Conservation (phyloP, 2,113 vertebrate genomes). For the Lepus europaeus region DNA sequence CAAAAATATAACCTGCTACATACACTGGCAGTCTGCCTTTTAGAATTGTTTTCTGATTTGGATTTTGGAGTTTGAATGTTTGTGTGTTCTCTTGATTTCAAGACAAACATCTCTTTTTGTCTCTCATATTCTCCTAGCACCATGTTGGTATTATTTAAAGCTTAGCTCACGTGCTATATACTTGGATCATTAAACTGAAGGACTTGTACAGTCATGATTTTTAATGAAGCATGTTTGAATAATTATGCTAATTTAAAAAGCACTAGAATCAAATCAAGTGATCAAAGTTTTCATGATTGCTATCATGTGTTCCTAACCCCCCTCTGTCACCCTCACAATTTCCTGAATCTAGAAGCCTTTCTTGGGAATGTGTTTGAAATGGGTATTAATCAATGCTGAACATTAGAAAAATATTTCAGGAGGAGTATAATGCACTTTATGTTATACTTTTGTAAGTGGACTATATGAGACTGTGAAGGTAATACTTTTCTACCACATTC, state of each 20-base stretch:
- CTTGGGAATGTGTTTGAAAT: conserved; percentile 78
- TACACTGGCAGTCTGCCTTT: conserved; percentile 33
- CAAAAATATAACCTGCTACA: conserved; percentile 76
- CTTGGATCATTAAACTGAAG: conserved; percentile 89
- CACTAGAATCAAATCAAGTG: conserved; percentile 90
- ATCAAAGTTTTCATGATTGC: conserved; percentile 89
- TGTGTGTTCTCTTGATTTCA: conserved; percentile 60
- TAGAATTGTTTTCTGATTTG: background rate
- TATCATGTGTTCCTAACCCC: conserved; percentile 82
- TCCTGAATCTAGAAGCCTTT: conserved; percentile 77
- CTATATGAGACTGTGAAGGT: conserved; percentile 81
- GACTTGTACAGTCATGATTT: conserved; percentile 86
- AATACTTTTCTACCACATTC: conserved; percentile 85
- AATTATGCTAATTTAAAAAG: conserved; percentile 90
- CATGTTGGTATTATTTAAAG: conserved; percentile 85
- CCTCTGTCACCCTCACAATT: conserved; percentile 79
- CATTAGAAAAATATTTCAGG: conserved; percentile 60
- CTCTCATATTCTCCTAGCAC: conserved; percentile 68
- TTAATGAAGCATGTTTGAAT: conserved; percentile 90
- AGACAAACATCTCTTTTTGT: conserved; percentile 53
- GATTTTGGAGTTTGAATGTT: conserved; percentile 59
- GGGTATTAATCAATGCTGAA: conserved; percentile 80
- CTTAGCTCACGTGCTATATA: conserved; percentile 83
- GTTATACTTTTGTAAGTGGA: conserved; percentile 69
- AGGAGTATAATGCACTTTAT: conserved; percentile 77